phyloP scores from a whole-genome alignment of 1,140 invertebrate genomes.

The Phthorimaea operculella region DNA sequence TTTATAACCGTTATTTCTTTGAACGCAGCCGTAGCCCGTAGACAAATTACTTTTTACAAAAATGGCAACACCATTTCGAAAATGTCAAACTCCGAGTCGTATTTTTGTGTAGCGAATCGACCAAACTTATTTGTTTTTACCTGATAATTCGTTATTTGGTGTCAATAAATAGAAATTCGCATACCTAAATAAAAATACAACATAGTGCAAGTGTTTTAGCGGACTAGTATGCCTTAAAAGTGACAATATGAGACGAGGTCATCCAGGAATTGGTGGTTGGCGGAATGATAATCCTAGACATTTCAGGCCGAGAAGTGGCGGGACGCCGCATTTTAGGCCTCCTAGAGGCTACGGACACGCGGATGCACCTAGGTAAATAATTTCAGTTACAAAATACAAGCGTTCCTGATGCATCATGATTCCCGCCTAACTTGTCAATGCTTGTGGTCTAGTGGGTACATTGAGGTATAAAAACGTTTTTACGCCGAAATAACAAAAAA shows the following conservation, averaged over 20 bases:
- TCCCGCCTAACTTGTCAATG: constrained; percentile 16
- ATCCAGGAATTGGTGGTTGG: constrained; percentile 52
- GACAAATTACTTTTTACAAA: neutral
- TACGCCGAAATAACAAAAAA: neutral
- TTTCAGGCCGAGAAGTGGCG: constrained; percentile 48
- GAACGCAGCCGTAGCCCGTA: neutral
- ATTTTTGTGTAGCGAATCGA: constrained; percentile 34
- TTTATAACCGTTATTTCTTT: neutral
- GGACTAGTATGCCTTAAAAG: neutral
- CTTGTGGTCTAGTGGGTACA: neutral
- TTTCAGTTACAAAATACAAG: neutral
- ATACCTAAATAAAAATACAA: neutral
- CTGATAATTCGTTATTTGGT: constrained; percentile 14
- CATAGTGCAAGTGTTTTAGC: neutral
- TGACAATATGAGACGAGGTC: constrained; percentile 58
- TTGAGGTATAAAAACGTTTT: neutral
- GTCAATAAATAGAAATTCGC: neutral
- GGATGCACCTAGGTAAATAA: constrained; percentile 35
- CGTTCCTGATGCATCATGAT: constrained; percentile 18
- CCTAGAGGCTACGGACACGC: constrained; percentile 30
- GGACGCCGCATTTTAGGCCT: constrained; percentile 37
- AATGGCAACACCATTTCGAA: neutral
- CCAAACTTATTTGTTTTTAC: constrained; percentile 42
- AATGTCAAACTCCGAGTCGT: constrained; percentile 19
- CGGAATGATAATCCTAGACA: constrained; percentile 54